Evolutionary conservation across 1,140 invertebrate species (phyloP).

Genomic region (Thereuonema tuberculata): DNA sequence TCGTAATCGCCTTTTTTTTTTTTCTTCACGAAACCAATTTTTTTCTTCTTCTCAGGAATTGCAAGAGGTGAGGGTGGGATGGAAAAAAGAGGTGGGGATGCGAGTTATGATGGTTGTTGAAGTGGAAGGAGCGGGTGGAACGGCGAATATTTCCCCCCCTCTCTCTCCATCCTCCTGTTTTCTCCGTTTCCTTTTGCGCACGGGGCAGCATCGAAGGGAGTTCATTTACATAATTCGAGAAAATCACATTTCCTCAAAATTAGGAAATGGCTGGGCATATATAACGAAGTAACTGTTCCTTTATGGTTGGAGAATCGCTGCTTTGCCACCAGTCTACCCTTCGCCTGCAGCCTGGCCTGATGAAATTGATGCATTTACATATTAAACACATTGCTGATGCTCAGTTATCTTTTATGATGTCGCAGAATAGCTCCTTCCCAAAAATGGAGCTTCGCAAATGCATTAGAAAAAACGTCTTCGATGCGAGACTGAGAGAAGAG

Average conservation of each 20-base stretch:
- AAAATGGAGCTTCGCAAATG: too few relatives aligned
- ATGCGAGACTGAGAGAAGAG: too few relatives aligned
- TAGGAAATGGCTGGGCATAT: neutral
- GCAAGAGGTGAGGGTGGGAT: too few relatives aligned
- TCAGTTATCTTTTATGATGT: neutral
- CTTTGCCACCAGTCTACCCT: neutral
- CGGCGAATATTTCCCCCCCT: neutral
- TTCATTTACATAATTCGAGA: constrained; percentile 6
- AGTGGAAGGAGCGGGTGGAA: too few relatives aligned
- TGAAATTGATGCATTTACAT: neutral
- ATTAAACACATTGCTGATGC: neutral
- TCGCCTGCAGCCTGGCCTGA: neutral
- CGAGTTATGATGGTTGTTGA: too few relatives aligned
- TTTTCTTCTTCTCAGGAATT: too few relatives aligned
- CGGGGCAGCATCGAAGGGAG: neutral
- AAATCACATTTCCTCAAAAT: constrained; percentile 5
- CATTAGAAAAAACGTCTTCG: too few relatives aligned
- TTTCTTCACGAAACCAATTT: too few relatives aligned
- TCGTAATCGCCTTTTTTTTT: too few relatives aligned
- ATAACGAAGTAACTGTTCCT: neutral
- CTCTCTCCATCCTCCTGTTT: neutral
- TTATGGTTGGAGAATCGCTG: neutral
- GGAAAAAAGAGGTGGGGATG: too few relatives aligned
- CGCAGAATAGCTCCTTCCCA: too few relatives aligned
- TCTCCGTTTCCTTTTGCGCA: neutral